Base-by-base conservation (phyloP, 92 coral and sea anemone genomes). In the Phymanthus crucifer region DNA sequence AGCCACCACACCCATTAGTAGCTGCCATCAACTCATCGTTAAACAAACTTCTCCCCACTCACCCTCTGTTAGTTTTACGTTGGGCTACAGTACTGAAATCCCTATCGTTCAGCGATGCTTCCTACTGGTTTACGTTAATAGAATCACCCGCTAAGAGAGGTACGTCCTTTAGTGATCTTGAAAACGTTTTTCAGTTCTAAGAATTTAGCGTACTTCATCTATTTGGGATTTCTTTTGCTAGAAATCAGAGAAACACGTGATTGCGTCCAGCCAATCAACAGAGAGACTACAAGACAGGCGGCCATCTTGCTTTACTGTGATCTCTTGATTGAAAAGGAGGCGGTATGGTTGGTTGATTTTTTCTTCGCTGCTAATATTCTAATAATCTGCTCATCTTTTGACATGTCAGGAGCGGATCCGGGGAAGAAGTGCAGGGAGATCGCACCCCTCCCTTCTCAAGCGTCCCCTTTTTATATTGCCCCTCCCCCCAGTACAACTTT, bases 111-210 rank as follows among this genome's bases (percentile, higher is more conserved):
- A 82, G 45, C 54, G 90, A 92, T 72, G 29, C 83, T 0, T 72
- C 89, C 27, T 90, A 87, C 88, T 92, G 97, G 97, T 90, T 80
- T 76, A 88, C 84, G 40, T 78, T 87, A 73, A 78, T 92, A 18
- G 92, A 89, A 64, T 75, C 84, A 14, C 83, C 87, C 47, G 58
- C 56, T 23, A 73, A 71, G 7, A 76, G 65, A 26, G 79, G 80
- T 76, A 27, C 29, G 38, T 46, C 17, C 2, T 73, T 38, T 3
- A 13, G 14, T 32, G 56, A 13, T 34, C 7, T 34, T 29, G 16
- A 43, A 23, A 9, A 72, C 0, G 3, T 67, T 32, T 67, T 32
- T 12, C 43, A 43, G 0, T 11, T 43, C 48, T 43, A 8, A 9
- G 10, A 9, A 43, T 17, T 33, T 70, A 69, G 14, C 35, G 34